Conservation (phyloP, 2,888 invertebrate genomes). For the Dendrolimus houi region DNA sequence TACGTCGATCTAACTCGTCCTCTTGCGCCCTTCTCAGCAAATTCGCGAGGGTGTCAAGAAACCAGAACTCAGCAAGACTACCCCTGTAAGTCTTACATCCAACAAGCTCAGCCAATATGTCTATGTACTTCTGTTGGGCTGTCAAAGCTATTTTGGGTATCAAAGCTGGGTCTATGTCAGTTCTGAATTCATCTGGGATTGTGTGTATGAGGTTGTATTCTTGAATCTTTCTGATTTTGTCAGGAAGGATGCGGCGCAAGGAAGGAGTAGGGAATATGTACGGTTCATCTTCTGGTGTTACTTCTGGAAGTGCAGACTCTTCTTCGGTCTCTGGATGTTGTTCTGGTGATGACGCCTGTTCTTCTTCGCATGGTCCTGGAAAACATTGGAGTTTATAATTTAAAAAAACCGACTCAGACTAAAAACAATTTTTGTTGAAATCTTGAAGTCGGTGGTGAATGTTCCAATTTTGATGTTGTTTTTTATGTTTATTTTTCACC, state of each 20-base stretch:
- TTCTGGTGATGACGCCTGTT: conserved; percentile 21
- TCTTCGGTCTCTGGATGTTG: conserved; percentile 20
- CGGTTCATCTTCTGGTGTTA: conserved; percentile 24
- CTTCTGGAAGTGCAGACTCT: conserved; percentile 12
- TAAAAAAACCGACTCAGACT: too few species aligned
- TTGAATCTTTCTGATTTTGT: conserved; percentile 37
- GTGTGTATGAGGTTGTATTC: conserved; percentile 49
- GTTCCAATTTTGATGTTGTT: too few species aligned
- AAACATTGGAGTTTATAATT: too few species aligned
- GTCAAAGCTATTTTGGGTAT: conserved; percentile 52
- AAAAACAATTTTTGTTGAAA: too few species aligned
- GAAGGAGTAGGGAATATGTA: conserved; percentile 53
- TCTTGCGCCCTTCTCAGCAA: conserved; percentile 55
- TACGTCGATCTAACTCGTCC: conserved; percentile 44
- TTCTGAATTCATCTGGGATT: conserved; percentile 45
- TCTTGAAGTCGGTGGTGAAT: too few species aligned
- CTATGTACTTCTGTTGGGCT: conserved; percentile 48
- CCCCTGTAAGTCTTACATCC: conserved; percentile 51
- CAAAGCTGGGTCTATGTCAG: conserved; percentile 35
- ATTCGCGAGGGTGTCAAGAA: conserved; percentile 65
- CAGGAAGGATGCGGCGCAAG: conserved; percentile 41
- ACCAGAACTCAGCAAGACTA: conserved; percentile 69
- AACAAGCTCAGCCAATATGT: conserved; percentile 47
- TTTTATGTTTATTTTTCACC: too few species aligned
- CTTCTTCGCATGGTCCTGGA: conserved; percentile 16